Evolutionary conservation across 2,113 vertebrate species (phyloP).

Genomic region (Heterochromis multidens): DNA sequence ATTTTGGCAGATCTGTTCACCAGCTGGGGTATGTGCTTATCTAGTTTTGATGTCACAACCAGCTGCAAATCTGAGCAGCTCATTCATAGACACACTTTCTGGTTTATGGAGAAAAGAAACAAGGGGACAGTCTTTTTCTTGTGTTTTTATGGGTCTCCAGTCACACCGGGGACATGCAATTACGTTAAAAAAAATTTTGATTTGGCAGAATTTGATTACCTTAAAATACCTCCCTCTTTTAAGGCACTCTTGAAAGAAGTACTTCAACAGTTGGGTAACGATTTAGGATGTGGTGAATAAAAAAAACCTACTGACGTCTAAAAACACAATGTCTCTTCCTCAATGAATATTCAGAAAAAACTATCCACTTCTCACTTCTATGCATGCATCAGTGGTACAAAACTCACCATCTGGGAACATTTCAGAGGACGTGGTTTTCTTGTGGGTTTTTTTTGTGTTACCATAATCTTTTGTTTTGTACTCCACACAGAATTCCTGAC

Average conservation of each 20-base stretch:
- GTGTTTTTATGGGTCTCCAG: background rate
- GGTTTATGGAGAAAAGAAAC: background rate
- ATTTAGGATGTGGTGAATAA: background rate
- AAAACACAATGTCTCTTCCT: background rate
- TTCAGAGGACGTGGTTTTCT: background rate
- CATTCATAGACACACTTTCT: background rate
- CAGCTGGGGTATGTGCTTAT: background rate
- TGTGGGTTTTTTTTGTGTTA: background rate
- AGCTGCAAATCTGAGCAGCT: background rate
- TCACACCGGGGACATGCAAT: background rate
- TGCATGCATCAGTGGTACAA: background rate
- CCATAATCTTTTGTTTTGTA: slow-evolving; percentile 25
- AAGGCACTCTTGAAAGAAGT: background rate
- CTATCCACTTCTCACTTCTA: background rate
- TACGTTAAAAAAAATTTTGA: background rate
- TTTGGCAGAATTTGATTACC: background rate
- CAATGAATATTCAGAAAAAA: background rate
- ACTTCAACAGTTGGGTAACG: background rate
- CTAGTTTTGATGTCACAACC: background rate
- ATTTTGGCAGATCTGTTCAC: background rate
- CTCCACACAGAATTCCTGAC: slow-evolving; percentile 6
- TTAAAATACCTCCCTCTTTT: background rate
- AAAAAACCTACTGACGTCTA: background rate
- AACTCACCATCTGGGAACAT: slow-evolving; percentile 39
- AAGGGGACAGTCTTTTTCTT: background rate